Evolutionary conservation across 2,888 invertebrate species (phyloP), one percentile per base, ranked within the genome.

Genomic region (Spisula subtruncata): DNA sequence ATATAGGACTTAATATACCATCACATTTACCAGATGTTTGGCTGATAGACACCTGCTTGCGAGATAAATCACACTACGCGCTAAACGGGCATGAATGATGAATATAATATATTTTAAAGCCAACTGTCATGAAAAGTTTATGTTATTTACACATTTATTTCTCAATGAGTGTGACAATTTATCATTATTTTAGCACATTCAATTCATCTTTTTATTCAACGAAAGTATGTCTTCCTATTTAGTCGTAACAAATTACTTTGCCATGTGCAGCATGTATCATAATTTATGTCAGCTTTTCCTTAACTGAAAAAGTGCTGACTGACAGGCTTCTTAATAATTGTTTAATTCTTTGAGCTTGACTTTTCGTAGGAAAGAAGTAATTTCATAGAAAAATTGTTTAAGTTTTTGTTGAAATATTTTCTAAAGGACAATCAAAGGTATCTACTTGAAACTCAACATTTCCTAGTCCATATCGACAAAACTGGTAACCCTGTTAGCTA

Each of bases 51-150:
- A 87, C 87, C 87, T 87, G 87, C 29, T 81, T 75, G 1, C 10
- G 41, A 18, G 20, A 82, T 82, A 87, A 87, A 82, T 87, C 87
- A 87, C 20, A 46, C 41, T 5, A 81, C n/a, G 35, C 35, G n/a
- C 81, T 60, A 86, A 66, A 82, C 56, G 16, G 41, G 32, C 16
- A 35, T 35, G 20, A 60, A 29, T 66, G 60, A 66, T 66, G 60
- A 83, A 60, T 83, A 56, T 10, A 20, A 41, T 18, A 60, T 60
- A 41, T 41, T 83, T 83, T 56, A 83, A 83, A 83, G 56, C 29
- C 14, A 60, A 54, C 83, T 41, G 66, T 83, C 60, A 83, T 83
- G 60, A 83, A 83, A n/a, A 20, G n/a, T 51, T 60, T 12, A 83
- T 60, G 20, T 56, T 66, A 83, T 83, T 83, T 83, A 41, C 20